These are phyloP conservation scores for Taenioides sp. DNA, from an alignment of 2,797 vertebrate species.

Conservation along the genomic window DNA sequence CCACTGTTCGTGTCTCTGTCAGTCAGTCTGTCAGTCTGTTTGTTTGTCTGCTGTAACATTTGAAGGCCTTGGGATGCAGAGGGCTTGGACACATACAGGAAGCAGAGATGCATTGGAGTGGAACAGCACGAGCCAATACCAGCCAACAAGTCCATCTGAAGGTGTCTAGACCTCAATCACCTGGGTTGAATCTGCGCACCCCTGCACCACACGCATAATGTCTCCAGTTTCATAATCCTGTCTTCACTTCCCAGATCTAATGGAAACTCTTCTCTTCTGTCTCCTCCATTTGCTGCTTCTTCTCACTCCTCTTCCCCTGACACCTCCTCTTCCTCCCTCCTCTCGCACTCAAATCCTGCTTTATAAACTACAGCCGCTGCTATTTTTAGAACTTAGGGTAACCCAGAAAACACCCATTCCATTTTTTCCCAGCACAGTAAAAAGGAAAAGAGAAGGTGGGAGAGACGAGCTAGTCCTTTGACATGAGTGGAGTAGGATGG, in stretches of 20 bases:
- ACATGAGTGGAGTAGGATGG: slow-evolving; percentile 39
- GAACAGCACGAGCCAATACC: slow-evolving; percentile 47
- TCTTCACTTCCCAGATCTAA: slow-evolving; percentile 39
- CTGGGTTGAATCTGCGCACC: slow-evolving; percentile 27
- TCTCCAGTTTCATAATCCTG: slow-evolving; percentile 54
- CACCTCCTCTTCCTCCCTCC: neutral
- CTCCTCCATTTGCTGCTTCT: slow-evolving; percentile 28
- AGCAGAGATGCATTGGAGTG: slow-evolving; percentile 12
- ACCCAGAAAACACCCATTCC: slow-evolving; percentile 71
- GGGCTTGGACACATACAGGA: slow-evolving; percentile 46
- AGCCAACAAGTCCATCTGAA: slow-evolving; percentile 47
- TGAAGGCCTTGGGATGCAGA: slow-evolving; percentile 63
- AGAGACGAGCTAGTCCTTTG: slow-evolving; percentile 28
- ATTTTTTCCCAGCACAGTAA: slow-evolving; percentile 30
- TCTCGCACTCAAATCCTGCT: slow-evolving; percentile 48
- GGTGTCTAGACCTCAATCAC: slow-evolving; percentile 59
- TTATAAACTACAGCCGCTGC: slow-evolving; percentile 67
- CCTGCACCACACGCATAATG: slow-evolving; percentile 34
- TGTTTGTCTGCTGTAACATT: slow-evolving; percentile 22
- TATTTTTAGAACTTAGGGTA: slow-evolving; percentile 75
- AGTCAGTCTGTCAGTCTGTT: neutral
- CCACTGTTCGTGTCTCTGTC: slow-evolving; percentile 16
- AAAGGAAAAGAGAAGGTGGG: slow-evolving; percentile 10
- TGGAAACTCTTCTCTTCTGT: slow-evolving; percentile 39
- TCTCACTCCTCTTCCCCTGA: neutral